Conservation (phyloP, 2,113 vertebrate species). For the Odocoileus virginianus region DNA sequence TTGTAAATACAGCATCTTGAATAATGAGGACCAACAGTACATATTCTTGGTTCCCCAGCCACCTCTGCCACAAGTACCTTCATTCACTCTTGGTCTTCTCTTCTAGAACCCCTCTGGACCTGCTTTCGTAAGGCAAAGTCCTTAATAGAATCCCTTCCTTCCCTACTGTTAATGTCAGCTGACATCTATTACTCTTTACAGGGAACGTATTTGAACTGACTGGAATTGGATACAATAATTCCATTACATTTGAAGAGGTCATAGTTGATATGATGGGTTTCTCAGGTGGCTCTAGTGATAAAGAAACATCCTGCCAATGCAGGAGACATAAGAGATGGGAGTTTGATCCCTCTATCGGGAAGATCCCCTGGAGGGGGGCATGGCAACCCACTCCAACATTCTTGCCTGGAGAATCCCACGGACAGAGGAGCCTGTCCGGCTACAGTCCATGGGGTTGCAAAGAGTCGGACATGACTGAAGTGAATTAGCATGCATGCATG, state of each 20-base stretch:
- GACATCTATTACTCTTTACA: background rate
- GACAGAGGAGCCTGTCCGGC: background rate
- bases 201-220: background rate
- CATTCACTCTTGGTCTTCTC: background rate
- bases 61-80: background rate
- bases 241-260: background rate
- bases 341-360: background rate
- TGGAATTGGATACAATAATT: background rate
- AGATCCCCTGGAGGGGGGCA: background rate
- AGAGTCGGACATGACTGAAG: background rate
- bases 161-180: background rate
- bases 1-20: background rate
- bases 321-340: background rate
- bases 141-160: background rate
- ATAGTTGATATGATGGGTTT: background rate
- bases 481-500: background rate
- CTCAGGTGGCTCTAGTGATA: background rate
- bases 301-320: background rate
- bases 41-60: background rate
- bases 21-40: background rate
- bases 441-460: background rate
- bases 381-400: background rate
- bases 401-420: background rate
- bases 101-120: background rate
- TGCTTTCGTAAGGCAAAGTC: background rate